Conservation (phyloP, 2,797 vertebrate genomes). For the Paratrypauchen microcephalus region DNA sequence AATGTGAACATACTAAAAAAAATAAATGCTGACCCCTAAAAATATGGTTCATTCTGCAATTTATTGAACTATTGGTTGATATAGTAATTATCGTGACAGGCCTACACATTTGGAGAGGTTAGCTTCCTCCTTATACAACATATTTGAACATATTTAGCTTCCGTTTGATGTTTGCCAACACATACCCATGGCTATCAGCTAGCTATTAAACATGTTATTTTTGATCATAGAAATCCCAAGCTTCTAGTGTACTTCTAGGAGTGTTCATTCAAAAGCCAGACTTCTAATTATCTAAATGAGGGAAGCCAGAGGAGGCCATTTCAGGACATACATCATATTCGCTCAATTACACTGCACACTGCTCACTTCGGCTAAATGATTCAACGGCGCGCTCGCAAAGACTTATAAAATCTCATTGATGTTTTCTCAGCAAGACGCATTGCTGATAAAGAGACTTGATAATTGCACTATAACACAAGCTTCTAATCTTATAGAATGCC, state of each 20-base stretch:
- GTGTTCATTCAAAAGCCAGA: constrained; percentile 3
- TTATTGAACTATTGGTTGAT: too few relatives aligned
- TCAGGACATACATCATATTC: background rate
- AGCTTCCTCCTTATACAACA: too few relatives aligned
- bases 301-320: background rate
- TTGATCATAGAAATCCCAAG: constrained; percentile 31
- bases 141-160: too few relatives aligned
- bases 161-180: too few relatives aligned
- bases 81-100: too few relatives aligned
- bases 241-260: background rate
- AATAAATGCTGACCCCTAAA: too few relatives aligned
- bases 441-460: constrained; percentile 2
- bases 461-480: background rate
- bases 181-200: constrained; percentile 41
- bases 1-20: too few relatives aligned
- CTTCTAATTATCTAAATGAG: constrained; percentile 8
- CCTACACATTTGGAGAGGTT: too few relatives aligned
- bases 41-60: too few relatives aligned
- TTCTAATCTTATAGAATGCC: constrained; percentile 1
- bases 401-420: constrained; percentile 15
- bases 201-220: constrained; percentile 20
- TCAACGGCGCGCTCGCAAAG: background rate
- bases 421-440: background rate
- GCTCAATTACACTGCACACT: background rate
- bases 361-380: background rate